Evolutionary conservation across 2,797 vertebrate genomes (phyloP), one percentile per base, ranked within the genome.

Genomic region (Nothura maculosa): DNA sequence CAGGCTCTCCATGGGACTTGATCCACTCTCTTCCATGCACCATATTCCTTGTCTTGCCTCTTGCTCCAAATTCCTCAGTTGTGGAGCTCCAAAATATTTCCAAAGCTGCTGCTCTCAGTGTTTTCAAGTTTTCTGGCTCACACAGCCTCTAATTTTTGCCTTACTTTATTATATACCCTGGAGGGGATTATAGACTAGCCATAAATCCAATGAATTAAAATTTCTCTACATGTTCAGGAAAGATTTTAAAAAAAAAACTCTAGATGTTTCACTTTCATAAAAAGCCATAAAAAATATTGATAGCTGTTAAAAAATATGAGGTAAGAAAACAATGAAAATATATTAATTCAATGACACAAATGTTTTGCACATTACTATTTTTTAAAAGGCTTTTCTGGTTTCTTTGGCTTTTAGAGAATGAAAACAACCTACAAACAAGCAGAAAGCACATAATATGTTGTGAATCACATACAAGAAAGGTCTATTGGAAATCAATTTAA

Each of bases 401-500:
- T 79, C 14, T 77, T 76, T 81, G 63, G 7, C 61, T 81, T 67
- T 85, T n/a, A 62, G 22, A 66, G 73, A 4, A 80, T 28, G 32
- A 81, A 81, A 82, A 76, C 2, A 0, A 74, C 48, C 42, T 69
- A 47, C 15, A 93, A 80, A 84, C 12, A 80, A 22, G 14, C 21
- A 2, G 7, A 80, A 82, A 96, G 36, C 13, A 25, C 12, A 15
- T 20, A 40, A n/a, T n/a, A 0, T 84, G 87, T 81, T 81, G 34
- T 60, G 38, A 78, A 86, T 54, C 19, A 40, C 10, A 52, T 30
- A 8, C 19, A 61, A 75, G 55, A 79, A 91, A 80, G 4, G 8
- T 55, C 7, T 10, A 81, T 1, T 76, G 61, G 32, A 95, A 94
- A 95, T 88, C 28, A 92, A 81, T 86, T 90, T 84, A 77, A 81